Base-by-base conservation (phyloP, 1,140 invertebrate genomes). In the Pseudomyrmex gracilis region DNA sequence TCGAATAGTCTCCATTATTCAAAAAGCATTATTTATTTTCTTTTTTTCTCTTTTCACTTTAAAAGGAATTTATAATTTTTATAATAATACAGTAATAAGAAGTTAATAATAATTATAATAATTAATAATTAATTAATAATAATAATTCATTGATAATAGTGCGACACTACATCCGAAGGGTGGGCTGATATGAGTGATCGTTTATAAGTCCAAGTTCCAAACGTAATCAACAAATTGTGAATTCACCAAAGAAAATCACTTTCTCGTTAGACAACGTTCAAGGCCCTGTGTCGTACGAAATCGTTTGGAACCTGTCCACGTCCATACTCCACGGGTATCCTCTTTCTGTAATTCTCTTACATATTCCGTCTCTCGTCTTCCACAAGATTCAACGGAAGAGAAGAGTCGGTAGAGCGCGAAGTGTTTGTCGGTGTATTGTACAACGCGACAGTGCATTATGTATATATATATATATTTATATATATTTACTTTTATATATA, bases 21-120 rank as follows among this genome's bases (percentile, higher is more conserved):
- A 94, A 94, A 94, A 94, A 94, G 93, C 94, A 94, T 94, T 91
- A 88, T 94, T 94, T 94, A 94, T 94, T 94, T 93, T 84, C 91
- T 93, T 90, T 92, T 51, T 51, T 1, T 51, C 12, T 34, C 34
- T 90, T 93, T 87, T 93, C 92, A 93, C 89, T 93, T 92, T 91
- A 90, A 93, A 93, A 93, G 93, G 93, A 94, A 93, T 93, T 94
- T 91, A 94, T 94, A 94, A 93, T 93, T 87, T 92, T 92, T 93
- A 93, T 94, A 92, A 94, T 94, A 93, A 92, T 94, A 93, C 90
- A 93, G 88, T 93, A 94, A 92, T 93, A 93, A 91, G 92, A 93
- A 87, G 90, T 90, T 87, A 91, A 91, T 91, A 92, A 90, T 92
- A 92, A 93, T 86, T 70, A 84, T 87, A 89, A 90, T 91, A 90